Base-by-base conservation (phyloP, 2,888 invertebrate species). In the Lepidocyrtinus sp. region DNA sequence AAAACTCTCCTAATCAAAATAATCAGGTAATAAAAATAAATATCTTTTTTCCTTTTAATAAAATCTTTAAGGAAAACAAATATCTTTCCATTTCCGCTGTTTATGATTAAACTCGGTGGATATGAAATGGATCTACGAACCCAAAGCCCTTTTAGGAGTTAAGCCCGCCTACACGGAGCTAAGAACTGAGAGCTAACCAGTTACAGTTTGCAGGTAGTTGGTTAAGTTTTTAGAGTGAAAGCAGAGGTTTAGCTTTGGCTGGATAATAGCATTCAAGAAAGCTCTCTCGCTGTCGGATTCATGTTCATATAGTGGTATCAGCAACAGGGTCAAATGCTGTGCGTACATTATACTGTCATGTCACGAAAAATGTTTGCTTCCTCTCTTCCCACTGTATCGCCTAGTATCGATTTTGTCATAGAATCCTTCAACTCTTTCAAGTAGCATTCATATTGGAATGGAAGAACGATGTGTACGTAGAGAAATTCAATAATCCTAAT, bases 261-360 rank as follows among this genome's bases (percentile, higher is more conserved):
- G n/a, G n/a, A n/a, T n/a, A n/a, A n/a, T n/a, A n/a, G n/a, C n/a
- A n/a, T n/a, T n/a, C n/a, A n/a, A n/a, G n/a, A n/a, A n/a, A n/a
- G n/a, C n/a, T n/a, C n/a, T n/a, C n/a, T n/a, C n/a, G n/a, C n/a
- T n/a, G n/a, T n/a, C n/a, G n/a, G n/a, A n/a, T n/a, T n/a, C 5
- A 36, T 36, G 36, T 36, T 36, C 36, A 36, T 36, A 5, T 5
- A 12, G 12, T 21, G 65, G 25, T 21, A 69, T 69, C 69, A 70
- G 76, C 76, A 76, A 76, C 76, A 76, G 76, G 69, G 76, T 64
- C 55, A 21, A 7, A 9, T 65, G 36, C 36, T 36, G 36, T 36
- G 5, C 36, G 12, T 5, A 36, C 36, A 36, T 36, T 36, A 36
- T 36, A 36, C 36, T 36, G 36, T 12, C 63, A 62, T 63, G 63